phyloP scores from a whole-genome alignment of 2,113 vertebrate species.

The Trachemys scripta region DNA sequence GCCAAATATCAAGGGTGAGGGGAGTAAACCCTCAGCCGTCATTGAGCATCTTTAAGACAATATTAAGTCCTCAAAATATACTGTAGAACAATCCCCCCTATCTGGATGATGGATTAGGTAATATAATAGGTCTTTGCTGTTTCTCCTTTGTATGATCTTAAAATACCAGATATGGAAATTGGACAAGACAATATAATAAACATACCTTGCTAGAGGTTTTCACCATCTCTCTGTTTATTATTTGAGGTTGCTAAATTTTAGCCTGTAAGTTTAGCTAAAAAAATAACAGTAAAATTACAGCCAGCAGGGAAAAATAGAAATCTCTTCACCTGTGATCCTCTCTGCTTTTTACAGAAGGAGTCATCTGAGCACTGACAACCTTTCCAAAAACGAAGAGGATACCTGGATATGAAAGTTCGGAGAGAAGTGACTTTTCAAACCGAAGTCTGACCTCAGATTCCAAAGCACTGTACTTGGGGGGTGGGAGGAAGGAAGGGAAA shows the following conservation, averaged over 20 bases:
- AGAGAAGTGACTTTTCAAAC: not conserved
- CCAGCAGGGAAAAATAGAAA: not conserved
- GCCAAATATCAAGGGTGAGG: not conserved
- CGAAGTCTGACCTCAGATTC: not conserved
- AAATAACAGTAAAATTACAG: not conserved
- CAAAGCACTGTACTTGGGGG: not conserved
- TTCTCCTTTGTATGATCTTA: not conserved
- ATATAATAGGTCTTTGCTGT: not conserved
- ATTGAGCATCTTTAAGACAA: not conserved
- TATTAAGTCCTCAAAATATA: not conserved
- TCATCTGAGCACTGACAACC: conserved; percentile 44
- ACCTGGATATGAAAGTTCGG: conserved; percentile 30
- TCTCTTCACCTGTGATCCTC: not conserved
- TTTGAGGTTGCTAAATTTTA: not conserved
- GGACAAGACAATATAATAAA: not conserved
- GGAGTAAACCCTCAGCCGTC: not conserved
- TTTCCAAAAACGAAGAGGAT: not conserved
- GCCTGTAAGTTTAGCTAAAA: not conserved
- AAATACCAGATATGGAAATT: not conserved
- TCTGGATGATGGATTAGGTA: not conserved
- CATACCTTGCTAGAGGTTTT: not conserved
- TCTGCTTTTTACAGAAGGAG: conserved; percentile 55
- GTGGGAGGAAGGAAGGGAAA: not conserved
- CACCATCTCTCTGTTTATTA: not conserved
- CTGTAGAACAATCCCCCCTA: not conserved